A percentile compares a stretch with the other conserved stretches of the same genome.
Conservation (phyloP, 2,888 invertebrate species). For the Trissoscelio sp. region DNA sequence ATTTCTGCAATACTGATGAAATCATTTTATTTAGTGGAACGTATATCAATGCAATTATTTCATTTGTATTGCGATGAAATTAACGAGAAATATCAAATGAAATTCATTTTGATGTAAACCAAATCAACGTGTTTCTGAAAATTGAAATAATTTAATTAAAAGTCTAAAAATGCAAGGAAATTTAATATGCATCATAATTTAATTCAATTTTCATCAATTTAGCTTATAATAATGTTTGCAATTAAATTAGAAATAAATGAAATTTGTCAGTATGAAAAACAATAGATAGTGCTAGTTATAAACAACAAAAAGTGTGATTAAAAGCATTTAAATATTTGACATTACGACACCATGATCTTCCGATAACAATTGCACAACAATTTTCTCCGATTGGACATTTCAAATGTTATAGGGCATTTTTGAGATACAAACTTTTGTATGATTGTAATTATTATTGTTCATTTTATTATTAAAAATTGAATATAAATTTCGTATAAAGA, state of each 20-base stretch:
- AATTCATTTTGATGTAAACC: neutral
- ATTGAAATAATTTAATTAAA: no score
- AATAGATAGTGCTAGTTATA: no score
- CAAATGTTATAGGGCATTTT: neutral
- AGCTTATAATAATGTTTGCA: no score
- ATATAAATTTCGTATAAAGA: neutral
- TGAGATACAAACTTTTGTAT: no score
- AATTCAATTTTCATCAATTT: no score
- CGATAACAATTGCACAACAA: constrained; percentile 2
- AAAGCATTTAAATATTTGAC: neutral
- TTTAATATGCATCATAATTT: no score
- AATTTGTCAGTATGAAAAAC: no score
- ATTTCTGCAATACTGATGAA: neutral
- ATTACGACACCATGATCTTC: neutral
- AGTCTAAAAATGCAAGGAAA: no score
- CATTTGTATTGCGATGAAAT: neutral
- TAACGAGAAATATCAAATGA: neutral
- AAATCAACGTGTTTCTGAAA: no score
- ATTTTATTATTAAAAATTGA: no score
- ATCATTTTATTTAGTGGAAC: neutral
- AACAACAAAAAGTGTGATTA: neutral
- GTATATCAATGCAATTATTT: neutral
- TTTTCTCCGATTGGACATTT: neutral
- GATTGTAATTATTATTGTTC: no score
- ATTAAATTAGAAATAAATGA: no score